phyloP scores from a whole-genome alignment of 1,140 invertebrate genomes.

The Bicyclus anynana region DNA sequence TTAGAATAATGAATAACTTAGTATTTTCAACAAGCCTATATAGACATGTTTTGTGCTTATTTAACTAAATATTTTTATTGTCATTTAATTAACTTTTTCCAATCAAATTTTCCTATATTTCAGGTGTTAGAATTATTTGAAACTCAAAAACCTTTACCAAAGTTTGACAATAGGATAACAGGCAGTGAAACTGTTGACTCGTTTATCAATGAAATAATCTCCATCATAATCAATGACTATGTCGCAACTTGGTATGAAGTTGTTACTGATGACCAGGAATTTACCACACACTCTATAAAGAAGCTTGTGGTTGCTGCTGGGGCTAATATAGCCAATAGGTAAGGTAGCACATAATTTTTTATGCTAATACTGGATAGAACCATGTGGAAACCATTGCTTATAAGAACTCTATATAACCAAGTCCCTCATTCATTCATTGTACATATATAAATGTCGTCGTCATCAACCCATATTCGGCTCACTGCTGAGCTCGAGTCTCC shows the following conservation, averaged over 20 bases:
- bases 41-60: no score
- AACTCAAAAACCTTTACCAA: conserved; percentile 40
- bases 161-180: conserved; percentile 65
- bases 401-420: no score
- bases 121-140: conserved; percentile 58
- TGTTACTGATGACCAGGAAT: conserved; percentile 78
- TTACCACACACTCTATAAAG: conserved; percentile 76
- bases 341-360: conserved; percentile 7
- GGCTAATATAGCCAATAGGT: conserved; percentile 80
- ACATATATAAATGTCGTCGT: no score
- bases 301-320: conserved; percentile 77
- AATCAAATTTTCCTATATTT: conserved; percentile 17
- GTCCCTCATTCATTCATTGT: no score
- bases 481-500: no score
- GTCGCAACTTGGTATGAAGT: conserved; percentile 87
- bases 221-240: conserved; percentile 88
- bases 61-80: no score
- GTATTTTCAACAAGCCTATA: no score
- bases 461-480: no score
- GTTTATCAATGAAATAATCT: conserved; percentile 80
- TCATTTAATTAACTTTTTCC: not conserved
- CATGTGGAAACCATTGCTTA: no score
- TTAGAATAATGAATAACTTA: no score
- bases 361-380: not conserved
- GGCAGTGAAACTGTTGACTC: conserved; percentile 70